Percentiles rank a stretch among this genome's conserved stretches.
phyloP scores from a whole-genome alignment of 2,888 invertebrate genomes.

The Stratiomys singularior region DNA sequence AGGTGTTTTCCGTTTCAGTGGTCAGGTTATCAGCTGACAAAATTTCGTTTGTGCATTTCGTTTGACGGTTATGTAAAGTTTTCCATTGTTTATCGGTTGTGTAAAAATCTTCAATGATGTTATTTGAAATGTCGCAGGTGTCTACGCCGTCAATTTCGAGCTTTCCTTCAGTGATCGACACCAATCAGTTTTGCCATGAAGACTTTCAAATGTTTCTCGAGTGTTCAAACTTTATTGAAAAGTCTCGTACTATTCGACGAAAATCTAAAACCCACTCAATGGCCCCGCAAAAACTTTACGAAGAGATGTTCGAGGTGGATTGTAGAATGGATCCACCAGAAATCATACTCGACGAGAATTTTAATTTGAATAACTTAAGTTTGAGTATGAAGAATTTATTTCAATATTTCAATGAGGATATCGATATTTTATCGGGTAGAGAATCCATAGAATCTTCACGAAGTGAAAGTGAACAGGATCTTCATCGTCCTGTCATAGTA shows the following conservation, averaged over 20 bases:
- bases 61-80: no score
- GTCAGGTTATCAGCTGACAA: no score
- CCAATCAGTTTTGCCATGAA: conserved; percentile 13
- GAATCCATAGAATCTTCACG: background rate
- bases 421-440: conserved; percentile 24
- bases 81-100: no score
- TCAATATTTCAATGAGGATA: conserved; percentile 47
- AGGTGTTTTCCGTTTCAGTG: conserved; percentile 9
- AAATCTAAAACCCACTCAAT: background rate
- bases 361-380: background rate
- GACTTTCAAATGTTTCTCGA: conserved; percentile 37
- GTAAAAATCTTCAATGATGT: background rate
- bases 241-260: background rate
- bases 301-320: conserved; percentile 38
- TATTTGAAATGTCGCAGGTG: background rate
- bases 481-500: conserved; percentile 37
- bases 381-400: conserved; percentile 44
- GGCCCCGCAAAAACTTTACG: conserved; percentile 9
- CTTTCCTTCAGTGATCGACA: background rate
- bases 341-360: background rate
- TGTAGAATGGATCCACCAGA: background rate
- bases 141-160: background rate
- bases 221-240: conserved; percentile 17
- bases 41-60: no score
- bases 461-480: background rate